A percentile compares a stretch with the other conserved stretches of the same genome.
phyloP scores from a whole-genome alignment of 1,140 invertebrate genomes.

The Arctopsyche grandis region DNA sequence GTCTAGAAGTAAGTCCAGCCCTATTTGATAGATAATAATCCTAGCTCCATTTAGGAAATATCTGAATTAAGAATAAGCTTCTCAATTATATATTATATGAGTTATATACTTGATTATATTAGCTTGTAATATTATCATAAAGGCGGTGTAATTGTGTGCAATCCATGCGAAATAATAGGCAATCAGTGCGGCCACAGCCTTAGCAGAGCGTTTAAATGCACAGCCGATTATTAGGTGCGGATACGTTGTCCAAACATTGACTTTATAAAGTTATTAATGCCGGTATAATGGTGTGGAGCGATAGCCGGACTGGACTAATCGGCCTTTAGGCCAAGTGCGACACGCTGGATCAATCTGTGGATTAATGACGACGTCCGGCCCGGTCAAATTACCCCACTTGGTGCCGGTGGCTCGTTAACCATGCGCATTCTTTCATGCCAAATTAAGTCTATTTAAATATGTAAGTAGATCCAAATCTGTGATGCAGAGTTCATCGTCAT shows the following conservation, averaged over 20 bases:
- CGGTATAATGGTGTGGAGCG: background rate
- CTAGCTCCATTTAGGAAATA: too few species aligned
- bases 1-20: too few species aligned
- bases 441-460: too few species aligned
- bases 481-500: too few species aligned
- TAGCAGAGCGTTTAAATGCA: background rate
- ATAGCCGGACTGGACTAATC: background rate
- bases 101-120: too few species aligned
- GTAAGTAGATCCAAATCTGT: too few species aligned
- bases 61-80: too few species aligned
- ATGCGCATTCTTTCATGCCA: too few species aligned
- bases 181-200: background rate
- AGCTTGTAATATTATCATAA: background rate
- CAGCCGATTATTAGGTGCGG: conserved; percentile 21
- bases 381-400: too few species aligned
- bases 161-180: background rate
- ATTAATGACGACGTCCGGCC: background rate
- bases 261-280: conserved; percentile 34
- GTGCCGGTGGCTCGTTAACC: too few species aligned
- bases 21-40: too few species aligned
- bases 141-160: background rate
- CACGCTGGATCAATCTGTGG: conserved; percentile 10
- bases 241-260: conserved; percentile 32
- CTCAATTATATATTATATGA: too few species aligned
- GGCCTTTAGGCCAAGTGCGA: background rate